Evolutionary conservation across 2,113 vertebrate species (phyloP).

Genomic region (Anolis carolinensis): DNA sequence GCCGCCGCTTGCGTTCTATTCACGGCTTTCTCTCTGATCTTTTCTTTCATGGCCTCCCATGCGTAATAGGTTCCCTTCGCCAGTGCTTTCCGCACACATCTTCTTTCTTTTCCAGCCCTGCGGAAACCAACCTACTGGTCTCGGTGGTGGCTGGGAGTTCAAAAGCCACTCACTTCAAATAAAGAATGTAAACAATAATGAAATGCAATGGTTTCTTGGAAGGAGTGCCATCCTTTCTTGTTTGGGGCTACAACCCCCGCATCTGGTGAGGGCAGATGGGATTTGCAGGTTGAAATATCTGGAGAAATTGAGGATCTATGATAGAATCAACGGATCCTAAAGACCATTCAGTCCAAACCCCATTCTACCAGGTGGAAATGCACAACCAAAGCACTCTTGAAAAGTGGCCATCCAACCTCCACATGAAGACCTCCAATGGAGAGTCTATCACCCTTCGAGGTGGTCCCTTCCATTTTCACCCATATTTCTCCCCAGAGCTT

Average conservation of each 20-base stretch:
- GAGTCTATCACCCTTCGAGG: too few relatives aligned
- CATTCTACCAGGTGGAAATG: too few relatives aligned
- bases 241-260: neutral
- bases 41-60: neutral
- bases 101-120: neutral
- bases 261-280: too few relatives aligned
- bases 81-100: neutral
- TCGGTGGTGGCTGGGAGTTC: neutral
- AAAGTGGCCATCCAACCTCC: too few relatives aligned
- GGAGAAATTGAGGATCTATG: too few relatives aligned
- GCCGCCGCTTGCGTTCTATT: neutral
- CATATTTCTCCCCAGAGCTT: too few relatives aligned
- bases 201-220: neutral
- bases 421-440: too few relatives aligned
- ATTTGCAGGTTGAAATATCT: neutral
- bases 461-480: too few relatives aligned
- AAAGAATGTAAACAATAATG: neutral
- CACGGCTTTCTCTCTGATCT: neutral
- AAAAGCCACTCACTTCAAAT: neutral
- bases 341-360: too few relatives aligned
- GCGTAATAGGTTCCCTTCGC: neutral
- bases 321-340: too few relatives aligned
- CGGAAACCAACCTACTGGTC: neutral
- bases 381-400: too few relatives aligned
- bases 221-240: neutral